phyloP scores from a whole-genome alignment of 2,797 vertebrate genomes.

The Pampus argenteus region DNA sequence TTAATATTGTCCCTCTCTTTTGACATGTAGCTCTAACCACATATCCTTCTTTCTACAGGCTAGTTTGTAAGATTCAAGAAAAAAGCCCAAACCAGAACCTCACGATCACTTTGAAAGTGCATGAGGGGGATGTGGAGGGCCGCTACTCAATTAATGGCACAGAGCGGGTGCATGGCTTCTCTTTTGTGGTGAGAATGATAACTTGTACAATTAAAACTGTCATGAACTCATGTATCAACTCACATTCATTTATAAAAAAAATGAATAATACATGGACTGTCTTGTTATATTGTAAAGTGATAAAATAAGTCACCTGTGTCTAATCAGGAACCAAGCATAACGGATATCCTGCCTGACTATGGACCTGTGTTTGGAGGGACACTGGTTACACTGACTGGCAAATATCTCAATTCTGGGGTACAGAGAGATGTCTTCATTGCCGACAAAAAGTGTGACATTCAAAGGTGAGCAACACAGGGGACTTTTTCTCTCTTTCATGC shows the following conservation, averaged over 20 bases:
- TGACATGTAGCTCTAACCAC: too few relatives aligned
- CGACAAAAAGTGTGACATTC: slow-evolving; percentile 80
- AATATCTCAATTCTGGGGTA: slow-evolving; percentile 84
- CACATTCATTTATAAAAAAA: background rate
- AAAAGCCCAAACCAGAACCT: slow-evolving; percentile 65
- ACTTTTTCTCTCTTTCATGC: background rate
- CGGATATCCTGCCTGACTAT: slow-evolving; percentile 82
- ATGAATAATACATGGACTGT: background rate
- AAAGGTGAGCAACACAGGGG: slow-evolving; percentile 67
- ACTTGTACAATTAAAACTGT: background rate
- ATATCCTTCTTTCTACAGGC: too few relatives aligned
- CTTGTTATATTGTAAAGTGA: background rate
- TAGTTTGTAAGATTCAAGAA: slow-evolving; percentile 86
- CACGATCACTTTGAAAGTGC: slow-evolving; percentile 84
- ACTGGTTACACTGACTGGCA: slow-evolving; percentile 85
- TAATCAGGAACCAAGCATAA: slow-evolving; percentile 87
- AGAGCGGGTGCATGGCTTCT: slow-evolving; percentile 79
- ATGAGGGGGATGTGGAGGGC: slow-evolving; percentile 69
- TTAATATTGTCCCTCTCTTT: too few relatives aligned
- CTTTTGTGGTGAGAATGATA: slow-evolving; percentile 86
- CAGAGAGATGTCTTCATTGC: slow-evolving; percentile 83
- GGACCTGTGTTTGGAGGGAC: slow-evolving; percentile 92
- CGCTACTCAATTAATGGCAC: slow-evolving; percentile 85
- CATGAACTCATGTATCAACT: background rate
- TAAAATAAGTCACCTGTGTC: background rate